Evolutionary conservation across 35 echinoderm and acorn worm genomes (phyloP), one percentile per base, ranked within the genome.

Genomic region (Holothuria glaberrima): DNA sequence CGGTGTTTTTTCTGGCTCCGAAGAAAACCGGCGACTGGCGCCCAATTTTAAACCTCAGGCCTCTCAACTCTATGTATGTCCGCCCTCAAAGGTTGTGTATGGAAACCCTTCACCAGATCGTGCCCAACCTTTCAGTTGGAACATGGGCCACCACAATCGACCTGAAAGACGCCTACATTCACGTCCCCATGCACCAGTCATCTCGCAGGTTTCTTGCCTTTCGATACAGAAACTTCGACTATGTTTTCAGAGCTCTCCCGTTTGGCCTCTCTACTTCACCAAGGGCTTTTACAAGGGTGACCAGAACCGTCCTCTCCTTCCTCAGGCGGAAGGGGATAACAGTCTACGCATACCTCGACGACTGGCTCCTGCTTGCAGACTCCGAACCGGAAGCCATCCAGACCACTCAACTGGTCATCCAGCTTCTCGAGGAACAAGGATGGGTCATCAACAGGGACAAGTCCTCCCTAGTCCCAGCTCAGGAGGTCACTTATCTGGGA

Each of bases 91-190:
- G 13, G 21, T 82, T 58, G 22, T 9, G 48, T 9, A 82, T 58
- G 79, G 50, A 59, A 56, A 82, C 48, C 6, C 26, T 82, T 1
- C 13, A 36, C 25, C 5, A 22, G n/a, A 81, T 81, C 19, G 14
- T 81, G 6, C 77, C 52, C 34, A 27, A 32, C 44, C 18, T 48
- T 0, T 21, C 12, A 21, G 30, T 18, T 7, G 79, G 48, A 0
- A 58, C 13, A 2, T 82, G 79, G 45, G 79, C 79, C 2, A 17
- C 79, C 22, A 29, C 24, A 0, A 3, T 58, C 9, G 79, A 82
- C 48, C 50, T 82, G 9, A n/a, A 82, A 29, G 79, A 82, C 50
- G 79, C 45, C 48, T 57, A 82, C 57, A 48, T 57, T 17, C 79
- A 82, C 22, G 14, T 82, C 18, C 57, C 48, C 19, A 60, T 82